These are phyloP conservation scores for Microplitis mediator DNA, from an alignment of 1,140 invertebrate species.

Conservation along the genomic window DNA sequence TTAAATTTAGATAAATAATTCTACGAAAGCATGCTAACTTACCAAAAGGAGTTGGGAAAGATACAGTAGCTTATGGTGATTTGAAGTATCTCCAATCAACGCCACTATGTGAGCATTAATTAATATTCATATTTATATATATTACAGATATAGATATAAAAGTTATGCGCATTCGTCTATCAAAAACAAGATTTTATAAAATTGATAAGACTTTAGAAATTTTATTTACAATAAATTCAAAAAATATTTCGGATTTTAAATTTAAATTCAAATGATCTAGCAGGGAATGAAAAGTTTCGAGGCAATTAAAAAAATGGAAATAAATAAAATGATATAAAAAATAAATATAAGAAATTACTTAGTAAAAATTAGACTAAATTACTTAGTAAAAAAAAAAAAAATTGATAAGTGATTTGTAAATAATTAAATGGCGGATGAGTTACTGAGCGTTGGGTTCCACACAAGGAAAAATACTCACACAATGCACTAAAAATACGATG, in stretches of 20 bases:
- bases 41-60: slow-evolving; percentile 65
- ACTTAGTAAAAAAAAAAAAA: not conserved
- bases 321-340: slow-evolving; percentile 6
- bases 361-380: too few relatives aligned
- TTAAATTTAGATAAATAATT: slow-evolving; percentile 27
- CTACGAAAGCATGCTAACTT: slow-evolving; percentile 58
- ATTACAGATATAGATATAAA: slow-evolving; percentile 27
- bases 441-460: too few relatives aligned
- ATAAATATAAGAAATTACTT: not conserved
- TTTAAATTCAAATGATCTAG: not conserved
- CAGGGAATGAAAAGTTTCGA: slow-evolving; percentile 10
- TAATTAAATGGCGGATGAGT: too few relatives aligned
- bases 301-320: slow-evolving; percentile 27
- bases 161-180: slow-evolving; percentile 7
- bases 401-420: too few relatives aligned
- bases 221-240: too few relatives aligned
- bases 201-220: too few relatives aligned
- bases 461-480: too few relatives aligned
- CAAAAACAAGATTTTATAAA: not conserved
- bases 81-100: slow-evolving; percentile 58
- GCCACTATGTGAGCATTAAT: slow-evolving; percentile 58
- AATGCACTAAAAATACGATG: too few relatives aligned
- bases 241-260: too few relatives aligned
- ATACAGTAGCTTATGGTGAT: slow-evolving; percentile 66
- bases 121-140: slow-evolving; percentile 50